phyloP scores from a whole-genome alignment of 2,797 vertebrate genomes.

The Acanthiza pusilla region DNA sequence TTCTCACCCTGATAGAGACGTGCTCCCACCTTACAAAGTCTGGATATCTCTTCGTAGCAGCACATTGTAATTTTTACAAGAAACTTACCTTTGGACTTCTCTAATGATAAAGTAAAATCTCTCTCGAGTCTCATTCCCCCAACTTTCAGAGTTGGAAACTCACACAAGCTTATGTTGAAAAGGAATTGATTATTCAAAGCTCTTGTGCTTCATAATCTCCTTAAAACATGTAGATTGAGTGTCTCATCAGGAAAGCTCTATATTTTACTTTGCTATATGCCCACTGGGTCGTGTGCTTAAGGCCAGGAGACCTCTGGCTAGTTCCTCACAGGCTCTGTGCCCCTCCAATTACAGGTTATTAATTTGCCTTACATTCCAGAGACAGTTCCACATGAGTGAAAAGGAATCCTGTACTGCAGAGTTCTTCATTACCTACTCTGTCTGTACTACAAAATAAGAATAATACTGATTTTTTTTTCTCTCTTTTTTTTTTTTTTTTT shows the following conservation, averaged over 20 bases:
- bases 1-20: constrained; percentile 14
- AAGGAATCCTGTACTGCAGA: not conserved
- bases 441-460: constrained; percentile 32
- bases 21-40: not conserved
- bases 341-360: constrained; percentile 58
- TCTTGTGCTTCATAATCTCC: constrained; percentile 57
- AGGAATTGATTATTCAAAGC: constrained; percentile 58
- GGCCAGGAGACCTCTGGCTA: constrained; percentile 38
- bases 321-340: not conserved
- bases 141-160: constrained; percentile 45
- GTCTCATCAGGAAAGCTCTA: constrained; percentile 51
- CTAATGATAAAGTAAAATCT: constrained; percentile 56
- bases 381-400: constrained; percentile 52
- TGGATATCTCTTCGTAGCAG: constrained; percentile 11
- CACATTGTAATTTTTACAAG: constrained; percentile 12
- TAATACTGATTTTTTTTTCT: not conserved
- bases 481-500: too few species aligned
- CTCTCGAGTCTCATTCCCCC: constrained; percentile 39
- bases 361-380: constrained; percentile 40
- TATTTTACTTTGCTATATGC: constrained; percentile 15
- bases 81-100: constrained; percentile 32
- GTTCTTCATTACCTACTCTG: constrained; percentile 37
- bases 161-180: constrained; percentile 39
- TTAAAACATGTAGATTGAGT: constrained; percentile 55
- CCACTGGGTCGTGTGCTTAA: constrained; percentile 31